A percentile compares a stretch with the other conserved stretches of the same genome.
phyloP scores from a whole-genome alignment of 2,888 invertebrate species.

The Apomyelois bistriatella region DNA sequence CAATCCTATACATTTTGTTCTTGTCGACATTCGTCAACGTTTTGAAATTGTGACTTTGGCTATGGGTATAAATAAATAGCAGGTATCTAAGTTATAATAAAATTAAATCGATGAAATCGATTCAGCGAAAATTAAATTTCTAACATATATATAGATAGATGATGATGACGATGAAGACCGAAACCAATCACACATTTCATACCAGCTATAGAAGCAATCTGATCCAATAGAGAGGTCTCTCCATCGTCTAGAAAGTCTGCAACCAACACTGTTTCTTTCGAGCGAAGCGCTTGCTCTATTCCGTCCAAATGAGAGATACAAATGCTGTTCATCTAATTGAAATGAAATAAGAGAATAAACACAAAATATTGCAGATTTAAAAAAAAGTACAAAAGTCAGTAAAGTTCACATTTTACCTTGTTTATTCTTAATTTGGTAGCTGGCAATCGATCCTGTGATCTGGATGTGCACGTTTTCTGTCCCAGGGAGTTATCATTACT shows the following conservation, averaged over 20 bases:
- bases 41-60: too few relatives aligned
- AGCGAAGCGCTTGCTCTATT: constrained; percentile 17
- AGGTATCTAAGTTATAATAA: too few relatives aligned
- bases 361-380: neutral
- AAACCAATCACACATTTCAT: too few relatives aligned
- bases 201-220: constrained; percentile 3
- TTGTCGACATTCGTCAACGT: too few relatives aligned
- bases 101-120: too few relatives aligned
- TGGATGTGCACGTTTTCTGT: constrained; percentile 18
- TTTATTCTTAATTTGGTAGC: constrained; percentile 21
- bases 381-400: too few relatives aligned
- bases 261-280: constrained; percentile 16
- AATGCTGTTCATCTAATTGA: constrained; percentile 4
- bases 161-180: too few relatives aligned
- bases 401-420: constrained; percentile 15
- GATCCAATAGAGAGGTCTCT: constrained; percentile 20
- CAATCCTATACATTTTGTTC: too few relatives aligned
- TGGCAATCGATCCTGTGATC: constrained; percentile 20
- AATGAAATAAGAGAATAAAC: neutral
- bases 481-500: constrained; percentile 18
- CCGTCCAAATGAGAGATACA: neutral
- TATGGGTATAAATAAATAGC: too few relatives aligned
- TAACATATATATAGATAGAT: too few relatives aligned
- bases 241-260: constrained; percentile 4
- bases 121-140: too few relatives aligned